A percentile compares a stretch with the other conserved stretches of the same genome.
Conservation (phyloP, 2,113 vertebrate species). For the Anguilla japonica region DNA sequence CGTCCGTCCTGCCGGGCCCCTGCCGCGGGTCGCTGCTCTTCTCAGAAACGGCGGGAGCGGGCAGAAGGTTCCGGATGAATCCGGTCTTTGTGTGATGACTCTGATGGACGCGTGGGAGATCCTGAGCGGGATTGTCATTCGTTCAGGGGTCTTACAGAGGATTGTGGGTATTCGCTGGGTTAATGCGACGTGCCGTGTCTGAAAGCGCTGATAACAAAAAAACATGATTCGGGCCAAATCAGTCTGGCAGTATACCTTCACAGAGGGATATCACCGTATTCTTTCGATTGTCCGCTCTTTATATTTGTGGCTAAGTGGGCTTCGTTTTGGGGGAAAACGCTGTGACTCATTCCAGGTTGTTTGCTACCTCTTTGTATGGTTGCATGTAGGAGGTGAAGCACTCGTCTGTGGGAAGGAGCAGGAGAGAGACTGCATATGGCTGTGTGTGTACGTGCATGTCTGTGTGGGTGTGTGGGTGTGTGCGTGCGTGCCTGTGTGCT, state of each 20-base stretch:
- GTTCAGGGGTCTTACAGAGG: neutral
- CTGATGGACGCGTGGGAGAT: slow-evolving; percentile 34
- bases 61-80: slow-evolving; percentile 23
- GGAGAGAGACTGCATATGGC: neutral
- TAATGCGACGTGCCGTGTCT: neutral
- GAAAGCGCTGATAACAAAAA: neutral
- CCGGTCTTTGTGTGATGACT: slow-evolving; percentile 18
- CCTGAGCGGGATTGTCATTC: neutral
- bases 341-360: neutral
- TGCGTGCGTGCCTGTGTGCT: slow-evolving; percentile 14
- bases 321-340: neutral
- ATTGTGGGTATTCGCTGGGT: neutral
- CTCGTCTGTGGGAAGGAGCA: neutral
- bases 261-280: neutral
- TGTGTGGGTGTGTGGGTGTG: slow-evolving; percentile 14
- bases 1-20: too few relatives aligned
- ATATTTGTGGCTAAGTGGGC: neutral
- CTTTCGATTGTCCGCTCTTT: neutral
- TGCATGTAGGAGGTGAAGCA: neutral
- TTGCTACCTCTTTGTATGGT: neutral
- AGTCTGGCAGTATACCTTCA: neutral
- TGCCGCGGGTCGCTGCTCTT: neutral
- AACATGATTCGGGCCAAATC: neutral
- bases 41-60: neutral
- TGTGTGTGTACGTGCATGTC: slow-evolving; percentile 32